Evolutionary conservation across 2,113 vertebrate genomes (phyloP).

Genomic region (Jaculus jaculus): DNA sequence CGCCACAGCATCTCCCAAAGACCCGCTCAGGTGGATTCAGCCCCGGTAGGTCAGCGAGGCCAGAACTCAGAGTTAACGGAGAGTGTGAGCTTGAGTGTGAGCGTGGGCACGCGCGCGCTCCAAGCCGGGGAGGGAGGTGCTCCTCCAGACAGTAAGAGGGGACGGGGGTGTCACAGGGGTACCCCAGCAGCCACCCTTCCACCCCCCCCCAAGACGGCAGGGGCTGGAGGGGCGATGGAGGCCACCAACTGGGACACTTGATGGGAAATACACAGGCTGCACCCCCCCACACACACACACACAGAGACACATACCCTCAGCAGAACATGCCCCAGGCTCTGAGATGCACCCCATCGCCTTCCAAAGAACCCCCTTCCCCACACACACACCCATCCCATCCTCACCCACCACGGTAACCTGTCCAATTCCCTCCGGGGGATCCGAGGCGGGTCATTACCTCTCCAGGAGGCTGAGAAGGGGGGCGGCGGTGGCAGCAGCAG

Average conservation of each 20-base stretch:
- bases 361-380: background rate
- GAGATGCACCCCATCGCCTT: background rate
- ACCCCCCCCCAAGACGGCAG: background rate
- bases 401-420: background rate
- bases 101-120: background rate
- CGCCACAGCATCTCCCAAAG: background rate
- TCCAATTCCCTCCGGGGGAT: background rate
- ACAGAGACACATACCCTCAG: background rate
- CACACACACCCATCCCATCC: background rate
- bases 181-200: background rate
- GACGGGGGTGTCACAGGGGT: background rate
- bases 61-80: background rate
- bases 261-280: background rate
- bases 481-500: conserved; percentile 65
- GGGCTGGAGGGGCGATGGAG: background rate
- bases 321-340: conserved; percentile 21
- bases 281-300: background rate
- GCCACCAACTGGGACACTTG: conserved; percentile 63
- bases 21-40: conserved; percentile 10
- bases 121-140: background rate
- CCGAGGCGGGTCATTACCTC: conserved; percentile 68
- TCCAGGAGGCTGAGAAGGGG: conserved; percentile 55
- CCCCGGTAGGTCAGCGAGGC: conserved; percentile 13
- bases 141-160: background rate
- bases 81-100: background rate